Conservation (phyloP, 92 coral and sea anemone genomes). For the Montipora capitata region DNA sequence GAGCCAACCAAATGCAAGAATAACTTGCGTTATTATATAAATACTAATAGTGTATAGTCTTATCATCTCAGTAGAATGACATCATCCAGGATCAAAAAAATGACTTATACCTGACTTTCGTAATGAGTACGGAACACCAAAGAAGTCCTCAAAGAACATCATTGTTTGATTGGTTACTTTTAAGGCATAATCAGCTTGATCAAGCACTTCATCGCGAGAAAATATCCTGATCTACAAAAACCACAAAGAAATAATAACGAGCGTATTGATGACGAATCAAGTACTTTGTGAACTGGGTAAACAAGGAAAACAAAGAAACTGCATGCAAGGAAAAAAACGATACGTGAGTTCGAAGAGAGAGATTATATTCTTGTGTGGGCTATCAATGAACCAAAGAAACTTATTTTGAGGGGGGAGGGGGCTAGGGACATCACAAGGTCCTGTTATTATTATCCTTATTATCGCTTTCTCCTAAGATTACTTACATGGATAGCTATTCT, state of each 20-base stretch:
- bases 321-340: neutral
- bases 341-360: no score
- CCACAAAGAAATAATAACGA: neutral
- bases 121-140: slow-evolving; percentile 67
- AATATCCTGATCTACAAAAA: slow-evolving; percentile 65
- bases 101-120: slow-evolving; percentile 78
- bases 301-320: neutral
- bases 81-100: neutral
- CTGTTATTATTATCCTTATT: no score
- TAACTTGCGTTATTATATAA: no score
- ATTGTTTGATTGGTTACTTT: slow-evolving; percentile 60
- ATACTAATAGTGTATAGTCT: no score
- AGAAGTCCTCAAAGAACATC: slow-evolving; percentile 78
- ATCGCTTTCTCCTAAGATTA: no score
- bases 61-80: no score
- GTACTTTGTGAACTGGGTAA: neutral
- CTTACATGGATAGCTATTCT: no score
- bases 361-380: no score
- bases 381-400: no score
- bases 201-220: slow-evolving; percentile 54
- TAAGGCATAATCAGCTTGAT: slow-evolving; percentile 61
- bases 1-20: no score
- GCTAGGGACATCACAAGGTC: no score
- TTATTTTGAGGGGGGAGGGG: no score
- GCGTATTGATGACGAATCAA: neutral